phyloP scores from a whole-genome alignment of 2,113 vertebrate species.

The Elephas maximus region DNA sequence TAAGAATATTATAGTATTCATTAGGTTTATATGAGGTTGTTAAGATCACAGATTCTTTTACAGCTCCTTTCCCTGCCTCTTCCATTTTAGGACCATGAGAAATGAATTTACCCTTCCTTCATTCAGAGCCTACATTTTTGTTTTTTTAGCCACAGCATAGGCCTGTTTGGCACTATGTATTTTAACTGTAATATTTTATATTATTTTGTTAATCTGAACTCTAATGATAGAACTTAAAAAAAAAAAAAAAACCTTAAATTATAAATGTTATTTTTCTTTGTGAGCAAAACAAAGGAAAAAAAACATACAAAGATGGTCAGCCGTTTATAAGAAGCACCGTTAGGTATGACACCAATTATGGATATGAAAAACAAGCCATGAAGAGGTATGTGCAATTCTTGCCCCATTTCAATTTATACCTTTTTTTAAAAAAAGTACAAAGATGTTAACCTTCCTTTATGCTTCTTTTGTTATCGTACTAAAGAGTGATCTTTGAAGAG shows the following conservation, averaged over 20 bases:
- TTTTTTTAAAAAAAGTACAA: neutral
- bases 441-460: constrained; percentile 19
- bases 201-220: constrained; percentile 7
- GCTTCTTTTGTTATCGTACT: neutral
- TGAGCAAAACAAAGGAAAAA: constrained; percentile 1
- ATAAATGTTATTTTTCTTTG: constrained; percentile 19
- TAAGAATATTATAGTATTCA: constrained; percentile 4
- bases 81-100: neutral
- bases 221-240: neutral
- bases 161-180: neutral
- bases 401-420: neutral
- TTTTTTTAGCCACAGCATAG: neutral
- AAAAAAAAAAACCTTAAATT: neutral
- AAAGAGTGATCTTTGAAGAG: neutral
- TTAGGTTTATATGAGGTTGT: neutral
- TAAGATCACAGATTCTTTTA: neutral
- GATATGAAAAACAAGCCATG: neutral
- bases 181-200: constrained; percentile 36
- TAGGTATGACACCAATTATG: neutral
- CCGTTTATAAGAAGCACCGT: neutral
- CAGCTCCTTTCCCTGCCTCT: neutral
- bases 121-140: neutral
- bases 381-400: neutral
- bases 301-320: constrained; percentile 12
- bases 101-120: neutral